Evolutionary conservation across 1,140 invertebrate genomes (phyloP), one percentile per base, ranked within the genome.

Genomic region (Trichonephila clavata): DNA sequence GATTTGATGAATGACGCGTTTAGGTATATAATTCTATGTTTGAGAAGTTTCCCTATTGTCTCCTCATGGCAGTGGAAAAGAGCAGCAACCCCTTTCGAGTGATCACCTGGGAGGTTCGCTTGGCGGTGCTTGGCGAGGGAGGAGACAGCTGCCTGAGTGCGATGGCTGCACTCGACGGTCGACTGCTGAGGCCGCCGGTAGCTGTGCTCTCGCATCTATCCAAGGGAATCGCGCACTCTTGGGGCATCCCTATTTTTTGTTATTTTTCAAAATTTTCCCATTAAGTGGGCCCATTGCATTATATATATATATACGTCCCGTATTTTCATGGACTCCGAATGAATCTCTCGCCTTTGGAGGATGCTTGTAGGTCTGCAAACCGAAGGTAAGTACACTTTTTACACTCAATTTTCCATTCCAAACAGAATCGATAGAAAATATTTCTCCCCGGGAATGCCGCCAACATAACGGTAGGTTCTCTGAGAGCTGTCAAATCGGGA

Each of bases 131-230:
- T 77, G 71, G 71, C 71, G 27, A 32, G 16, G 16, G 32, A 71
- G 32, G 81, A 59, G n/a, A 43, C 81, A 39, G 71, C 71, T 77
- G 27, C 27, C 27, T 24, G 43, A 84, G 43, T 59, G 43, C 81
- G 43, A 57, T 84, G 81, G 43, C 21, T 84, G 80, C 80, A 81
- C 80, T 81, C 80, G 80, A 39, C 43, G 80, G 80, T 81, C 32
- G 80, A 21, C 18, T 81, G 18, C 21, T 13, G 32, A 32, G 5
- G 18, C 80, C 39, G 20, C 80, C 20, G 20, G 20, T 27, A 24
- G 10, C 8, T n/a, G 65, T 68, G 65, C 24, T 21, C 24, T 24
- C 24, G 21, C 24, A 32, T 77, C 13, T 10, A 27, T 16, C 18
- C 13, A 32, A 27, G 18, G 6, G 14, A 77, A 77, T 77, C 27